Base-by-base conservation (phyloP, 2,113 vertebrate species). In the Formicarius rufipectus region DNA sequence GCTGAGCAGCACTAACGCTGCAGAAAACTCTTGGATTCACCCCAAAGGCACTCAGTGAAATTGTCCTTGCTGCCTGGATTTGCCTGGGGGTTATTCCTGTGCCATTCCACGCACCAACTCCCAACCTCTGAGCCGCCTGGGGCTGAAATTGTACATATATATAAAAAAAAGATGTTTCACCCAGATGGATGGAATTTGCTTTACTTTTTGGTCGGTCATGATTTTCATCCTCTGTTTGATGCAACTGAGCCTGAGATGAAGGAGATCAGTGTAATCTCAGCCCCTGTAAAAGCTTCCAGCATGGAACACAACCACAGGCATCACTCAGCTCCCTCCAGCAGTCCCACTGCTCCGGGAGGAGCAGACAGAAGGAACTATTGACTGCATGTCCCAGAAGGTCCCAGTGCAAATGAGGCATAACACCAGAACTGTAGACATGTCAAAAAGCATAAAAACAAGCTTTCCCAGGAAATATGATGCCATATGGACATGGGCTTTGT, bases 351-450 rank as follows among this genome's bases (percentile, higher is more conserved):
- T 62, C 89, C 4, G 33, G 73, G 30, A 52, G 31, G 19, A 64
- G 6, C 87, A 80, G 83, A 18, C 72, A 58, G 0, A 1, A 91
- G 88, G 88, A 95, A 71, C 78, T 91, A 82, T 33, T 37, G 84
- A 63, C 73, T 71, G 16, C 64, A 78, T 71, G 81, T 72, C 87
- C 92, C 84, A 74, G 64, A 81, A 92, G 1, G 50, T 49, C 31
- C 63, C 87, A 30, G 59, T 50, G 84, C 31, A 84, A 94, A 94
- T 87, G 91, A 96, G 68, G 89, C 87, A n/a, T n/a, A 92, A 74
- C 67, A 73, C 45, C 95, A 94, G 68, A 77, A 76, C 4, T 87
- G 87, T 53, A 94, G 84, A 81, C 69, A 35, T 9, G 81, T 95
- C 83, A 59, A 33, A 84, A 91, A 85, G 79, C 50, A 1, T 72